phyloP scores from a whole-genome alignment of 1,140 invertebrate species.

The Neomicropteryx cornuta region DNA sequence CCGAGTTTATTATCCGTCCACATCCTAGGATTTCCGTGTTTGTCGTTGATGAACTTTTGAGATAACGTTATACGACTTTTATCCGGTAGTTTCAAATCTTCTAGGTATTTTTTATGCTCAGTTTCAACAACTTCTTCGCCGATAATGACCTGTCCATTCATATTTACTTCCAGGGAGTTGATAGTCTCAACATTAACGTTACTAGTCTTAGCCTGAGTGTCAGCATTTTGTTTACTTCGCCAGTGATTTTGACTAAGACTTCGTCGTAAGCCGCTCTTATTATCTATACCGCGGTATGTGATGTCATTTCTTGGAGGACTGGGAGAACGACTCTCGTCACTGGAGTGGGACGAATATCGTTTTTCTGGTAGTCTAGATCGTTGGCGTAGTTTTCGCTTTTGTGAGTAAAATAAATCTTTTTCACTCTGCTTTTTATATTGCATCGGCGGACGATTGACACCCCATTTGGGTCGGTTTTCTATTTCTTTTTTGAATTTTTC shows the following conservation, averaged over 20 bases:
- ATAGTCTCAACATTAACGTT: slow-evolving; percentile 18
- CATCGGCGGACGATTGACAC: slow-evolving; percentile 53
- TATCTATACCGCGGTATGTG: slow-evolving; percentile 20
- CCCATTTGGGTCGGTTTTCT: slow-evolving; percentile 54
- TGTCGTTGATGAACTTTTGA: slow-evolving; percentile 41
- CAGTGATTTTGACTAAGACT: slow-evolving; percentile 37
- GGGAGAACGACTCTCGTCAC: slow-evolving; percentile 44
- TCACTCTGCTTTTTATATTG: slow-evolving; percentile 68
- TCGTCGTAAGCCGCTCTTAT: slow-evolving; percentile 22
- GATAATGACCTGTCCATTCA: slow-evolving; percentile 25
- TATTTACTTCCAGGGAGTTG: slow-evolving; percentile 24
- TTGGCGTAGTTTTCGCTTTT: slow-evolving; percentile 49
- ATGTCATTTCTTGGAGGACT: slow-evolving; percentile 31
- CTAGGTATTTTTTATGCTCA: slow-evolving; percentile 26
- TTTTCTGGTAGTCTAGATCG: slow-evolving; percentile 37
- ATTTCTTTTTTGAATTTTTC: slow-evolving; percentile 39
- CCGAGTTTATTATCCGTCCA: too few species aligned
- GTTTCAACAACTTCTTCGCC: slow-evolving; percentile 15
- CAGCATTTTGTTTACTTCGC: slow-evolving; percentile 29
- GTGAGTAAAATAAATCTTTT: slow-evolving; percentile 60
- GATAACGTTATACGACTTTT: slow-evolving; percentile 32
- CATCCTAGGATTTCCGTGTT: slow-evolving; percentile 37
- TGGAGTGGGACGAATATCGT: slow-evolving; percentile 41
- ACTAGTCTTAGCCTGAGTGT: slow-evolving; percentile 22
- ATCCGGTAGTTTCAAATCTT: slow-evolving; percentile 19